phyloP scores from a whole-genome alignment of 1,140 invertebrate species.

The Lineus longissimus region DNA sequence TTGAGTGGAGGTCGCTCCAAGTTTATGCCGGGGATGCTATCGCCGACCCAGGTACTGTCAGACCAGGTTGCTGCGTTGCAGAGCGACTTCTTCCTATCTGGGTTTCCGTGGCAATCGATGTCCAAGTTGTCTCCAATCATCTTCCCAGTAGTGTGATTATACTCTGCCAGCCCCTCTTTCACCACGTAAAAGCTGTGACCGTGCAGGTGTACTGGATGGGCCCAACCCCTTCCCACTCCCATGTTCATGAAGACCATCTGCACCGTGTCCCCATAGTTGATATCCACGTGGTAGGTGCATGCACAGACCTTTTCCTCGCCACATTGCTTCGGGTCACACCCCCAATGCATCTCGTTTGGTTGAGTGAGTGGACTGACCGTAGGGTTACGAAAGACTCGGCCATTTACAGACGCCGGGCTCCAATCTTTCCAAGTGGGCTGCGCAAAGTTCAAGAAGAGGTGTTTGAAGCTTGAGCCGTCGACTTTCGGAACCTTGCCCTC shows the following conservation, averaged over 20 bases:
- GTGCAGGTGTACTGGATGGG: constrained; percentile 72
- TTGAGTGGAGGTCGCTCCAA: constrained; percentile 62
- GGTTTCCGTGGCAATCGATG: too few species aligned
- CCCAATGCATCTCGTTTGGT: too few species aligned
- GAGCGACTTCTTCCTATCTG: too few species aligned
- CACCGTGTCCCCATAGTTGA: background rate
- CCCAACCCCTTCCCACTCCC: constrained; percentile 62
- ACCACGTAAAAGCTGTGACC: constrained; percentile 71
- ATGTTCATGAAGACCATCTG: constrained; percentile 40
- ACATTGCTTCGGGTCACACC: too few species aligned
- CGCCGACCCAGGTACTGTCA: constrained; percentile 31
- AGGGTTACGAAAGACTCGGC: background rate
- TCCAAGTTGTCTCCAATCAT: too few species aligned
- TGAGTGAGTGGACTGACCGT: background rate
- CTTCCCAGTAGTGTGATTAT: constrained; percentile 31
- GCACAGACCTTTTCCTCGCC: too few species aligned
- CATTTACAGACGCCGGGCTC: background rate
- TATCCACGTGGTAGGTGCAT: background rate
- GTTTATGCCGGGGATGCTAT: constrained; percentile 33
- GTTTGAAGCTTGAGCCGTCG: background rate
- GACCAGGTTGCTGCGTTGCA: constrained; percentile 33
- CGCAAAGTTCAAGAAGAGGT: background rate
- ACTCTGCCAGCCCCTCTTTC: constrained; percentile 53
- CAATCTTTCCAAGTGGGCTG: background rate
- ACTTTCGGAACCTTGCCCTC: background rate